A percentile compares a stretch with the other conserved stretches of the same genome.
phyloP scores from a whole-genome alignment of 2,797 vertebrate genomes.

The Pelodytes ibericus region DNA sequence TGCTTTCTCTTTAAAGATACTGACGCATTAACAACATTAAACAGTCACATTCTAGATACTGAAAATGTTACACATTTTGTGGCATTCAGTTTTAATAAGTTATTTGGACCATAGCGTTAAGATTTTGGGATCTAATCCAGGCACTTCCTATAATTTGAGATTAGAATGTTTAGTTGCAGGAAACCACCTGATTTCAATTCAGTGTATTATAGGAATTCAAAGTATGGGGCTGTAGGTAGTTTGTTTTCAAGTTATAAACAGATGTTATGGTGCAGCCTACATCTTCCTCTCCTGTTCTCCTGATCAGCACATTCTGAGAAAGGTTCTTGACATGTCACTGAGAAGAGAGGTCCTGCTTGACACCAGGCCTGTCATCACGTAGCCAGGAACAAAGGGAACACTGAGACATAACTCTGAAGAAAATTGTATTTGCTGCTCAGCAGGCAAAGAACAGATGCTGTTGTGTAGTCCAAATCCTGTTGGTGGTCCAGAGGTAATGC shows the following conservation, averaged over 20 bases:
- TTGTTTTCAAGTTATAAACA: not conserved
- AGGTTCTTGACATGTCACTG: constrained; percentile 9
- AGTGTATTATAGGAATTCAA: too few species aligned
- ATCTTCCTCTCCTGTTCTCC: not conserved
- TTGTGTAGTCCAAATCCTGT: constrained; percentile 15
- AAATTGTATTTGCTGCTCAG: constrained; percentile 16
- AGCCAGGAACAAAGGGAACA: constrained; percentile 17
- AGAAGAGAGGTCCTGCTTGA: constrained; percentile 1
- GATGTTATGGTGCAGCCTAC: not conserved
- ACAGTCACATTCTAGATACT: too few species aligned
- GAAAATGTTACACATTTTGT: too few species aligned
- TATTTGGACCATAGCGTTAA: too few species aligned
- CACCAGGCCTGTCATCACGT: constrained; percentile 1
- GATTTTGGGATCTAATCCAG: too few species aligned
- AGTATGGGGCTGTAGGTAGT: not conserved
- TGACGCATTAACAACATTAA: too few species aligned
- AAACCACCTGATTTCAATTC: too few species aligned
- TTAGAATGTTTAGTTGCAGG: too few species aligned
- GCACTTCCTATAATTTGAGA: too few species aligned
- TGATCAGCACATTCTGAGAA: constrained; percentile 8
- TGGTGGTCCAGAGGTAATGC: constrained; percentile 35
- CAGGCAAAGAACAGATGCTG: constrained; percentile 31
- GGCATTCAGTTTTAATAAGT: too few species aligned
- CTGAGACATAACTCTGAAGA: constrained; percentile 12
- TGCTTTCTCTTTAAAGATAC: too few species aligned